Base-by-base conservation (phyloP, 2,113 vertebrate genomes). In the Psophia crepitans region DNA sequence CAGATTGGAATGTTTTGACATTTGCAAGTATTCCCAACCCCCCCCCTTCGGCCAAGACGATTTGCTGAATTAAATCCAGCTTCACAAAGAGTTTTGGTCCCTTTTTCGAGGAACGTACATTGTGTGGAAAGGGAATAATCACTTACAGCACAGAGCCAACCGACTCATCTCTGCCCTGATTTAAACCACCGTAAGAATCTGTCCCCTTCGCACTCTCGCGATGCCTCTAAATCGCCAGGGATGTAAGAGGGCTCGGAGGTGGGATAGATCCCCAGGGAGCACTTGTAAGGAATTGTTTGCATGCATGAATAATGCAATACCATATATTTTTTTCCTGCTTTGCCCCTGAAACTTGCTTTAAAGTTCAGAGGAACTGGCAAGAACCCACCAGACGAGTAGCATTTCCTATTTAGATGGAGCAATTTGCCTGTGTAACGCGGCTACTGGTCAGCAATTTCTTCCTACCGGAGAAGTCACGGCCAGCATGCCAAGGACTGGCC, bases 61-160 rank as follows among this genome's bases (percentile, higher is more conserved):
- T 66, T 44, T 17, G 32, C 3, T 17, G 74, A 33, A 39, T 41
- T 21, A 30, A 5, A 6, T 27, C 85, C 92, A 61, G 58, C 77
- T n/a, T 35, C 16, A 0, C 44, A 9, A 1, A 3, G 21, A 79
- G 14, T 22, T 41, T 12, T 2, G n/a, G 28, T 54, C 8, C n/a
- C 23, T 53, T 63, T 64, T 8, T 15, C 3, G 4, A 61, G 84
- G 88, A 37, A 58, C 0, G 3, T 3, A 1, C 53, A 3, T 22
- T n/a, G 39, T 12, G 63, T 15, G 63, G 63, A 53, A 60, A 53
- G 48, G 57, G 80, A 68, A 53, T 18, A 37, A 73, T 61, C 30
- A 9, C 10, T 61, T 33, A 10, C 12, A 43, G 32, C 2, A 3
- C 9, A 1, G 51, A 65, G 44, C 24, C 73, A 14, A 58, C 14